Conservation (phyloP, 2,888 invertebrate species). For the Euplexia lucipara region DNA sequence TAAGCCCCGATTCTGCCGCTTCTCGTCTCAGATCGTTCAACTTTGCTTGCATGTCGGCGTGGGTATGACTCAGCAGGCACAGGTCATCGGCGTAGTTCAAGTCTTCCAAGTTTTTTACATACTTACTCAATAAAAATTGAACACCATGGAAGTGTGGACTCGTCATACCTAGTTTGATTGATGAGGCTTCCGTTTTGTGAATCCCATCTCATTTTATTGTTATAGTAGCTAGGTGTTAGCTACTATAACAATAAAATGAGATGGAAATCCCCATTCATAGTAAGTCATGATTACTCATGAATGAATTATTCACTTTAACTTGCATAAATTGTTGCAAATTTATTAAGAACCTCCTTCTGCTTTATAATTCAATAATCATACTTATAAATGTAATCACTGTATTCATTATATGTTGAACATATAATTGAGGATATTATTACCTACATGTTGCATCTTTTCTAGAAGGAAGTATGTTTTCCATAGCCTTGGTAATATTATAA, state of each 20-base stretch:
- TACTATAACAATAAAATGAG: not conserved
- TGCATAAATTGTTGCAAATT: not conserved
- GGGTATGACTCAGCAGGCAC: not conserved
- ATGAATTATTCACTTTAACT: not conserved
- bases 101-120: too few species aligned
- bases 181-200: not conserved
- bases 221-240: not conserved
- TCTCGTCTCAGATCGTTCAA: too few species aligned
- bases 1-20: too few species aligned
- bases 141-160: not conserved
- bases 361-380: conserved; percentile 17
- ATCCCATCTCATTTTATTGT: too few species aligned
- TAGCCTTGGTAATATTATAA: conserved; percentile 55
- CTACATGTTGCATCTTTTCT: conserved; percentile 31
- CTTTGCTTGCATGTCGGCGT: not conserved
- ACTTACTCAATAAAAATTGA: too few species aligned
- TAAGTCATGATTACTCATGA: not conserved
- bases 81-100: not conserved
- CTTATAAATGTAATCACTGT: conserved; percentile 10
- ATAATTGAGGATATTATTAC: conserved; percentile 54
- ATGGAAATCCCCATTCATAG: not conserved
- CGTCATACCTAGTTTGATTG: not conserved
- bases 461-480: conserved; percentile 54
- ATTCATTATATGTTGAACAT: conserved; percentile 22
- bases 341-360: not conserved